Evolutionary conservation across 2,888 invertebrate species (phyloP).

Genomic region (Brenthis ino): DNA sequence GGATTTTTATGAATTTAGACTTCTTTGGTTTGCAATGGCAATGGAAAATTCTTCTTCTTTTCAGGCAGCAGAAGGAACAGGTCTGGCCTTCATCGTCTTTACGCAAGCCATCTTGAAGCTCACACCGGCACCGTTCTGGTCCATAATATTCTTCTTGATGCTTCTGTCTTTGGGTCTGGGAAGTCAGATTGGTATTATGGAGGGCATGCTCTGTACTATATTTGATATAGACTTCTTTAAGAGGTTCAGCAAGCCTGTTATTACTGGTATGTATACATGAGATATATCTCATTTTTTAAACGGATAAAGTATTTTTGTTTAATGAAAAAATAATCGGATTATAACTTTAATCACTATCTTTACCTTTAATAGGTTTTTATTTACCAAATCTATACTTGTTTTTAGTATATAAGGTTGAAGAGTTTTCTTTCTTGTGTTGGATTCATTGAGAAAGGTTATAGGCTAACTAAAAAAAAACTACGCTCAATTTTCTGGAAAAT

Average conservation of each 20-base stretch:
- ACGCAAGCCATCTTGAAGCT: conserved; percentile 97
- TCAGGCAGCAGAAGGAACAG: conserved; percentile 97
- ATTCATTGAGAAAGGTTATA: no score
- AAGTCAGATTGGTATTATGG: conserved; percentile 97
- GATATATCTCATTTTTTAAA: background rate
- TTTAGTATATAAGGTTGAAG: background rate
- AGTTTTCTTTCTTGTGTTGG: background rate
- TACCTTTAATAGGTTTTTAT: background rate
- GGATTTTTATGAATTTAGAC: background rate
- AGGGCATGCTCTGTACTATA: conserved; percentile 97
- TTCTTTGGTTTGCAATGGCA: no score
- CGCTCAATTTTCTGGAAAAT: no score
- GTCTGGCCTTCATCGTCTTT: conserved; percentile 97
- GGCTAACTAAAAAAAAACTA: no score
- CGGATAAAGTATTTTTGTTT: background rate
- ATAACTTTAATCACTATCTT: no score
- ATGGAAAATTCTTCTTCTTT: conserved; percentile 39
- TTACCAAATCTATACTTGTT: background rate
- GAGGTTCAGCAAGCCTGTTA: conserved; percentile 92
- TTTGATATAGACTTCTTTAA: conserved; percentile 96
- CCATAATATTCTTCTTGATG: conserved; percentile 98
- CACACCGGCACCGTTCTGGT: conserved; percentile 97
- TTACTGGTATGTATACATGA: conserved; percentile 88
- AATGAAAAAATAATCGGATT: background rate
- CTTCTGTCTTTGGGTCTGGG: conserved; percentile 95